Percentiles rank a stretch among this genome's conserved stretches.
Conservation (phyloP, 2,797 vertebrate species). For the Eospalax fontanierii region DNA sequence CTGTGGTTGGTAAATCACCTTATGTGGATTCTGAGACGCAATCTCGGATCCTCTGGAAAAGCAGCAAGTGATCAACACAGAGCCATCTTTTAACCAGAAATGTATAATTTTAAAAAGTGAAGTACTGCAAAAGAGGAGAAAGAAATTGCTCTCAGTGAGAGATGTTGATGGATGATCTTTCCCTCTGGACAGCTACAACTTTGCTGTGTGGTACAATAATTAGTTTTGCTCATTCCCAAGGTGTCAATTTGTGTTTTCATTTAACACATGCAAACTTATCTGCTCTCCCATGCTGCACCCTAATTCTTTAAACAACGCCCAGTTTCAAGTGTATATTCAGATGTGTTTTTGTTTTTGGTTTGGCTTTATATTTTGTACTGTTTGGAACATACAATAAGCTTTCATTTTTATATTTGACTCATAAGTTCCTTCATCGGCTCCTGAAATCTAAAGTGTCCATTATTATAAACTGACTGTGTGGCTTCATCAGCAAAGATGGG, state of each 20-base stretch:
- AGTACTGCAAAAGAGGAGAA: neutral
- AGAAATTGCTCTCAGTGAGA: neutral
- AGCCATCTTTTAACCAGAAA: no score
- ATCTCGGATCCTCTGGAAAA: no score
- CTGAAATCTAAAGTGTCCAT: slow-evolving; percentile 53
- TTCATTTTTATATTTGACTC: slow-evolving; percentile 2
- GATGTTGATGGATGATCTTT: neutral
- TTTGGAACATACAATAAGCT: neutral
- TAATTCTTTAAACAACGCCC: neutral
- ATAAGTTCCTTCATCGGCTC: slow-evolving; percentile 24
- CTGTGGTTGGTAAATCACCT: no score
- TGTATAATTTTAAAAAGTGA: neutral
- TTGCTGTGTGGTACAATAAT: neutral
- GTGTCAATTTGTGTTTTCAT: neutral
- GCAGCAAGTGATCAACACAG: no score
- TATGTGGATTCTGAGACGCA: no score
- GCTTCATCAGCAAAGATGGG: neutral
- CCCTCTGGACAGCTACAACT: neutral
- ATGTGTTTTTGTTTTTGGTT: neutral
- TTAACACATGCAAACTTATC: neutral
- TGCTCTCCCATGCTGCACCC: neutral
- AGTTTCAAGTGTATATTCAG: neutral
- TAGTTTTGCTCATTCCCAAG: neutral
- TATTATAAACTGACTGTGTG: slow-evolving; percentile 63
- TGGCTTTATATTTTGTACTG: neutral